Conservation (phyloP, 2,113 vertebrate species). For the Ammodytes dubius region DNA sequence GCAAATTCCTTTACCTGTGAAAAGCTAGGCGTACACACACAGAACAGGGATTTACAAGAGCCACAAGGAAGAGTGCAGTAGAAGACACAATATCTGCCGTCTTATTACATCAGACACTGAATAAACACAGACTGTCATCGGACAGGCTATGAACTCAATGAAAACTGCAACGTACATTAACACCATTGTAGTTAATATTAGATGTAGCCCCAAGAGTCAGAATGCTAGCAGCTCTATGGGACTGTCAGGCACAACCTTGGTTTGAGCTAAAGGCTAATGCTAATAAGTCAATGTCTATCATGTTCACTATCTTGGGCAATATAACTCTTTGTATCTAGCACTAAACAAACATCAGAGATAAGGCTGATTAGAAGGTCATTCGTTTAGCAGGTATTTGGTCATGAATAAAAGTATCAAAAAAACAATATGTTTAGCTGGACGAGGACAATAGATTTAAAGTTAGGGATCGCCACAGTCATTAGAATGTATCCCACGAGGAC, state of each 20-base stretch:
- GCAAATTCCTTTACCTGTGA: no score
- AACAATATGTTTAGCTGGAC: neutral
- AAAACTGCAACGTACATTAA: neutral
- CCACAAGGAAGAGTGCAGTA: no score
- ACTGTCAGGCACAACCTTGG: neutral
- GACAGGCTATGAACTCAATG: neutral
- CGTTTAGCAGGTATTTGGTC: neutral
- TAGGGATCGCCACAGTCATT: neutral
- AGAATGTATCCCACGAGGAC: neutral
- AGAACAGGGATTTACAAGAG: no score
- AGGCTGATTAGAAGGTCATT: neutral
- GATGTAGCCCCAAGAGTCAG: neutral
- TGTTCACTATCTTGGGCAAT: no score
- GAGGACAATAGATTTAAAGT: neutral
- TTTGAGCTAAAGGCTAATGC: neutral
- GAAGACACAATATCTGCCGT: no score
- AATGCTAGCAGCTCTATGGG: neutral
- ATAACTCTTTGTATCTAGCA: neutral
- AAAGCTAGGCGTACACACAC: no score
- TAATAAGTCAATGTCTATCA: neutral
- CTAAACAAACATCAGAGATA: neutral
- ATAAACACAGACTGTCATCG: no score
- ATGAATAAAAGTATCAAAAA: neutral
- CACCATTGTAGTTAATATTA: neutral
- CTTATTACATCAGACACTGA: no score